Evolutionary conservation across 1,140 invertebrate species (phyloP), one percentile per base, ranked within the genome.

Genomic region (Limonius californicus): DNA sequence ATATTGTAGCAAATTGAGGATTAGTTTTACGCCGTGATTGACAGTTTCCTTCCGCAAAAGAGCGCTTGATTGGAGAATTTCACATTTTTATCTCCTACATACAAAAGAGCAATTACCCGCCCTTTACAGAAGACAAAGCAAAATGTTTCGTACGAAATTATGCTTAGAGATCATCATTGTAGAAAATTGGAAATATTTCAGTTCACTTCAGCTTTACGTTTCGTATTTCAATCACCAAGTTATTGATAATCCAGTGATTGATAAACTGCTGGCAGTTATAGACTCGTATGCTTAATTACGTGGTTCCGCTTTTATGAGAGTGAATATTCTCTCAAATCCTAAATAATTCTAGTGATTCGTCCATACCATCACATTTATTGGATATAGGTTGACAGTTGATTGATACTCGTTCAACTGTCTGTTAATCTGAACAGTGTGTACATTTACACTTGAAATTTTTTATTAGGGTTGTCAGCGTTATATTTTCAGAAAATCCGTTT

Each of bases 1-100:
- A 68, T 62, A 61, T 58, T 61, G 50, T 23, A 57, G 56, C 20
- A 68, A 68, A 66, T 69, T 69, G 62, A 54, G 54, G 60, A 66
- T 66, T 64, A 66, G 54, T 61, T 59, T 61, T 61, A 57, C 56
- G 21, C 43, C 16, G 54, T 47, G 57, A 66, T 56, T 59, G 65
- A 66, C 65, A 66, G 57, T 45, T 66, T 66, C 65, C 65, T 66
- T 66, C 65, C 65, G 61, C 54, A 54, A 60, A 54, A 45, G 42
- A 50, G 45, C 7, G 45, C 20, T 50, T 50, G 42, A 45, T 45
- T 45, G 16, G 42, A n/a, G 42, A n/a, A 45, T 45, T 12, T 45
- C 42, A 18, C 42, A 18, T 50, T 50, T 50, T 14, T 14, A 39
- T 2, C 35, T 39, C n/a, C n/a, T 39, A 12, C 35, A 14, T 39